phyloP scores from a whole-genome alignment of 1,140 invertebrate genomes.

The Trachelipus rathkii region DNA sequence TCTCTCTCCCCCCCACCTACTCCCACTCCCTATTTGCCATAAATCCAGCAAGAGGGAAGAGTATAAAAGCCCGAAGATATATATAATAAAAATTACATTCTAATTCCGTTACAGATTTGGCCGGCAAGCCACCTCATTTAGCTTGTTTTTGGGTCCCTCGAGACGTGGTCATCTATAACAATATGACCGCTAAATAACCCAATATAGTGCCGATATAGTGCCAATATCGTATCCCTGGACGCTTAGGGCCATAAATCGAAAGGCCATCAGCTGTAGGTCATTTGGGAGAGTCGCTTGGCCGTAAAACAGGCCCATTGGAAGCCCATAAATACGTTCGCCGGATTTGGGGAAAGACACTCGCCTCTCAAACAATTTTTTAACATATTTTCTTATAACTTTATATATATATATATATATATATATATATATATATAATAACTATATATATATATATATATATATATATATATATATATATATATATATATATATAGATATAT shows the following conservation, averaged over 20 bases:
- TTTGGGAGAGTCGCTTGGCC: not conserved
- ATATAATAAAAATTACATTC: conserved; percentile 1
- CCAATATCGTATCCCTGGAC: not conserved
- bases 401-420: too few relatives aligned
- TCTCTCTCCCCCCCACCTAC: too few relatives aligned
- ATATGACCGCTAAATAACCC: conserved; percentile 3
- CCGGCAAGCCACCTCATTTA: not conserved
- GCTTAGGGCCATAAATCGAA: not conserved
- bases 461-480: not conserved
- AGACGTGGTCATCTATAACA: not conserved
- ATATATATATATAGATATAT: not conserved
- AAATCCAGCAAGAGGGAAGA: too few relatives aligned
- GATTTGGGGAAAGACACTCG: not conserved
- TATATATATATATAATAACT: too few relatives aligned
- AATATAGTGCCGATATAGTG: conserved; percentile 3
- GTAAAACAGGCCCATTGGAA: conserved; percentile 1
- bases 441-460: not conserved
- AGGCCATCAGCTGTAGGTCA: not conserved
- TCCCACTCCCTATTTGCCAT: too few relatives aligned
- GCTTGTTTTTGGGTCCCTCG: not conserved
- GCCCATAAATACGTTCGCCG: not conserved
- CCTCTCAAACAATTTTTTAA: not conserved
- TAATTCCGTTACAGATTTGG: not conserved
- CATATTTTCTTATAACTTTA: too few relatives aligned
- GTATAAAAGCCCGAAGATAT: too few relatives aligned